Base-by-base conservation (phyloP, 2,797 vertebrate genomes). In the Fistularia tabacaria region DNA sequence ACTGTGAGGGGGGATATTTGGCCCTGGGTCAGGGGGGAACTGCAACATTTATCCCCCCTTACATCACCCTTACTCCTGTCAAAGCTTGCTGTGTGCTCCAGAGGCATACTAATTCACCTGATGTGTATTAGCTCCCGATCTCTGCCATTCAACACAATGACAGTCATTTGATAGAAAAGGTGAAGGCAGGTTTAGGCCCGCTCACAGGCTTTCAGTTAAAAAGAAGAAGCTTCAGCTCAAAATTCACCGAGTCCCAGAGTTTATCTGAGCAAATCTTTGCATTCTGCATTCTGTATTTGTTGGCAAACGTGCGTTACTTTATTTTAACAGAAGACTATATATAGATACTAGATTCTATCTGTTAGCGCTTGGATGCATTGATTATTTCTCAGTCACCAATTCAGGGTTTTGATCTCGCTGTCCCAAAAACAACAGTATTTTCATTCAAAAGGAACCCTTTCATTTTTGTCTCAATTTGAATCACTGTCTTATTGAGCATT, bases 21-120 rank as follows among this genome's bases (percentile, higher is more conserved):
- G 57, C 61, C 64, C 74, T 63, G 44, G 85, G 81, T 84, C 78
- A 80, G 83, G 66, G 81, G 71, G 57, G 74, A 82, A 77, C 83
- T 71, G 81, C 80, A 86, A 82, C 76, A 81, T 87, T 87, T 85
- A 86, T 88, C 81, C 81, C 80, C 71, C 77, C 79, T 89, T 88
- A 86, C 84, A 90, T 87, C 84, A 83, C 80, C 80, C 71, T 80
- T 79, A 66, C 70, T 83, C 75, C 79, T 89, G 82, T 88, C 81
- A 85, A 88, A 90, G 86, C 87, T 82, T 71, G 79, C 63, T 3
- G n/a, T 71, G 73, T 8, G 57, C 81, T 81, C 58, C 64, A 44
- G 76, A 78, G 71, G 83, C 82, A 87, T 89, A 83, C 84, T 88
- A 88, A 89, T 89, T 74, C 13, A 25, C 65, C 76, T 64, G 63